phyloP scores from a whole-genome alignment of 2,113 vertebrate genomes.

The Eira barbara region DNA sequence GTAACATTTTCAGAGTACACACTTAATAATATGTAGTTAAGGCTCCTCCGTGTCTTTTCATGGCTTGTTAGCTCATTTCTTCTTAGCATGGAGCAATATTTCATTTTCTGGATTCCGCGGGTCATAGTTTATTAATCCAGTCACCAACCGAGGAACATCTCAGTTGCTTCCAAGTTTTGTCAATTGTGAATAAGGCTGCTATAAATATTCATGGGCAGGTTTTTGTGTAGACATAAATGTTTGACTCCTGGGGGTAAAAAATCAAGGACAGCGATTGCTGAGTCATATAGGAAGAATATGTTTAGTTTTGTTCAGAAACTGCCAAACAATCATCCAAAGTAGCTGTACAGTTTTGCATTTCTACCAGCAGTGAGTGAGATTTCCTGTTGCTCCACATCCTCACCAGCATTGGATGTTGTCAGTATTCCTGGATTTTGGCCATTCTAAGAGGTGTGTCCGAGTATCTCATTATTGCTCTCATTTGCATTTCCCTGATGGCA shows the following conservation, averaged over 20 bases:
- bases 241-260: not conserved
- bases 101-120: not conserved
- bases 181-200: not conserved
- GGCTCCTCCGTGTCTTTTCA: not conserved
- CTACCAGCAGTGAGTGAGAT: not conserved
- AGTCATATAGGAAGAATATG: not conserved
- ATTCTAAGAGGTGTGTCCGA: not conserved
- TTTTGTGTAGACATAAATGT: not conserved
- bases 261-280: not conserved
- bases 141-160: not conserved
- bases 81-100: not conserved
- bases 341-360: not conserved
- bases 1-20: not conserved
- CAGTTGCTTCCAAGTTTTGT: not conserved
- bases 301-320: not conserved
- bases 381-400: not conserved
- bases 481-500: not conserved
- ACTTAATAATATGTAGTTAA: not conserved
- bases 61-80: not conserved
- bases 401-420: not conserved
- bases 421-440: not conserved
- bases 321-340: not conserved
- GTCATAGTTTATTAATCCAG: not conserved
- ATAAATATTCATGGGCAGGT: not conserved
- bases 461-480: not conserved